Conservation (phyloP, 1,140 invertebrate genomes). For the Apis laboriosa region DNA sequence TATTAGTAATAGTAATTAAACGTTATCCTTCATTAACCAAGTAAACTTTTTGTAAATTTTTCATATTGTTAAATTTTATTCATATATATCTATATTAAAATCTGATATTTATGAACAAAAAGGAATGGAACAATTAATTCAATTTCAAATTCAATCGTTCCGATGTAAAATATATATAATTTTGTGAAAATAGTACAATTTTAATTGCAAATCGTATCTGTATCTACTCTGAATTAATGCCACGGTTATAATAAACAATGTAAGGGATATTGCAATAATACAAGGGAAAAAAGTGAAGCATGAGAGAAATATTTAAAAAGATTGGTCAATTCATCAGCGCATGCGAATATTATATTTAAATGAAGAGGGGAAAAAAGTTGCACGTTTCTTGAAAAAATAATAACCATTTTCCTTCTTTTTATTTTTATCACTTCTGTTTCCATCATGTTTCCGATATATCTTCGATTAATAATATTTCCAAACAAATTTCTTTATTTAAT, state of each 20-base stretch:
- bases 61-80: no score
- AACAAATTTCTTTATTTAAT: no score
- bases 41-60: no score
- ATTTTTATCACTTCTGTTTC: no score
- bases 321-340: background rate
- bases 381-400: background rate
- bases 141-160: background rate
- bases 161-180: background rate
- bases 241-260: background rate
- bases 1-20: no score
- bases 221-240: background rate
- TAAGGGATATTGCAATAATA: background rate
- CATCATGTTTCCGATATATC: no score
- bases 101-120: no score
- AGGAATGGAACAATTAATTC: background rate
- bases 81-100: no score
- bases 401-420: no score
- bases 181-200: background rate
- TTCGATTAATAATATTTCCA: no score
- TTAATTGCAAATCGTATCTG: background rate
- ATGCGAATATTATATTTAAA: background rate
- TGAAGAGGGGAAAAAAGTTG: background rate
- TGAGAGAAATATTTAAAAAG: background rate
- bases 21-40: no score
- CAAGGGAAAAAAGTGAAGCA: background rate